Percentiles rank a stretch among this genome's conserved stretches.
Conservation (phyloP, 2,797 vertebrate genomes). For the Tympanoctomys barrerae region DNA sequence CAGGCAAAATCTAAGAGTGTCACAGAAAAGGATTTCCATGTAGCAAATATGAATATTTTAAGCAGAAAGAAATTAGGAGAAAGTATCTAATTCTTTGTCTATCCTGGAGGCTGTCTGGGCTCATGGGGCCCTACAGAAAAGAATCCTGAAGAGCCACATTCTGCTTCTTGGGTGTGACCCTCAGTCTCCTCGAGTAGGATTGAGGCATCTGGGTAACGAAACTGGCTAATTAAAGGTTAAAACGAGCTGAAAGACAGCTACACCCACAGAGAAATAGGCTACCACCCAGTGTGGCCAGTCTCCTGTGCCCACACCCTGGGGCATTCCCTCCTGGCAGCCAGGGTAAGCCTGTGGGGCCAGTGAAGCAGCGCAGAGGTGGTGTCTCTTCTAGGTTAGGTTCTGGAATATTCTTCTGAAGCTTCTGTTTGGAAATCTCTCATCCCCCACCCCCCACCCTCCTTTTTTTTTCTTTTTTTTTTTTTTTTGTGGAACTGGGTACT, state of each 20-base stretch:
- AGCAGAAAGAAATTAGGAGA: neutral
- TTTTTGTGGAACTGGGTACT: too few species aligned
- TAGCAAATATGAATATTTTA: neutral
- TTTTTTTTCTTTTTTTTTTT: too few species aligned
- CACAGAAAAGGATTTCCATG: neutral
- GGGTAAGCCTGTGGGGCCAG: neutral
- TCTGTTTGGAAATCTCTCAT: neutral
- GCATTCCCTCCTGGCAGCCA: neutral
- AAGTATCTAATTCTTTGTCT: neutral
- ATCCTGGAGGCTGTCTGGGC: neutral
- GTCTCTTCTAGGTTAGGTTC: neutral
- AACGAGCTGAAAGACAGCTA: neutral
- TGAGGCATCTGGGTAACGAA: neutral
- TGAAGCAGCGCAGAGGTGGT: neutral
- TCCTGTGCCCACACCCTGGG: neutral
- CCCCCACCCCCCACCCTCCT: too few species aligned
- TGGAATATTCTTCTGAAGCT: neutral
- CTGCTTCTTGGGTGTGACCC: neutral
- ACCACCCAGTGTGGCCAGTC: neutral
- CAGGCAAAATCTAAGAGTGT: neutral
- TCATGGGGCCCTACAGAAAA: neutral
- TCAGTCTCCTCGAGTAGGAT: neutral
- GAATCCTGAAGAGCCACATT: neutral
- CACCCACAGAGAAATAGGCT: neutral
- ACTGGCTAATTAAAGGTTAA: neutral